Conservation (phyloP, 2,888 invertebrate species). For the Drosophila algonquin region DNA sequence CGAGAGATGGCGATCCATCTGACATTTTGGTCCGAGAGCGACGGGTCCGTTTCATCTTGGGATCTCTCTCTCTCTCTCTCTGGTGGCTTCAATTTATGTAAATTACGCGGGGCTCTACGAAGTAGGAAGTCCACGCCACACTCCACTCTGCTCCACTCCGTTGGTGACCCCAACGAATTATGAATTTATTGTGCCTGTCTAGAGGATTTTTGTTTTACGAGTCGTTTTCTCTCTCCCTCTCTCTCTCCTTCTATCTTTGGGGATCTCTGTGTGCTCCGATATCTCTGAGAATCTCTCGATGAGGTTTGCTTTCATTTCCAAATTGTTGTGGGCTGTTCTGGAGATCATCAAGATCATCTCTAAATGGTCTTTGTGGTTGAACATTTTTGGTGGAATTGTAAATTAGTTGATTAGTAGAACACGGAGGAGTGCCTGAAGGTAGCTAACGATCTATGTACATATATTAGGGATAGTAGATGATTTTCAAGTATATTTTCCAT, state of each 20-base stretch:
- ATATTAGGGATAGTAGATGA: not conserved
- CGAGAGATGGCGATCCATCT: slow-evolving; percentile 49
- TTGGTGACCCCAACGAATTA: slow-evolving; percentile 67
- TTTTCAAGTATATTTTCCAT: not conserved
- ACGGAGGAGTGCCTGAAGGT: not conserved
- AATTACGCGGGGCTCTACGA: slow-evolving; percentile 57
- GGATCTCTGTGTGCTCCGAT: slow-evolving; percentile 21
- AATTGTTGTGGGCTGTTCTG: not conserved
- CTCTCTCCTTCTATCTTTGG: slow-evolving; percentile 15
- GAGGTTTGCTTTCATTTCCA: not conserved
- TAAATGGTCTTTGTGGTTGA: too few relatives aligned
- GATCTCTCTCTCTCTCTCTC: slow-evolving; percentile 12
- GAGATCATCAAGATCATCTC: not conserved
- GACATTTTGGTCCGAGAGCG: slow-evolving; percentile 48
- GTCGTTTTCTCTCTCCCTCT: slow-evolving; percentile 1
- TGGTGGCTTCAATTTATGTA: slow-evolving; percentile 70
- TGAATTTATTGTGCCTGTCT: slow-evolving; percentile 60
- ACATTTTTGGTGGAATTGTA: not conserved
- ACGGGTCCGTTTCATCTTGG: slow-evolving; percentile 66
- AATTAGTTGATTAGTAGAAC: not conserved
- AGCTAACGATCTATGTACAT: too few relatives aligned
- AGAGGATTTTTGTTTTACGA: slow-evolving; percentile 49
- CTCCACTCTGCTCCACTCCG: slow-evolving; percentile 24
- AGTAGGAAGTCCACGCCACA: slow-evolving; percentile 63
- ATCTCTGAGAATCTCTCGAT: not conserved